Conservation (phyloP, 2,797 vertebrate species). For the Sebastes variabilis region DNA sequence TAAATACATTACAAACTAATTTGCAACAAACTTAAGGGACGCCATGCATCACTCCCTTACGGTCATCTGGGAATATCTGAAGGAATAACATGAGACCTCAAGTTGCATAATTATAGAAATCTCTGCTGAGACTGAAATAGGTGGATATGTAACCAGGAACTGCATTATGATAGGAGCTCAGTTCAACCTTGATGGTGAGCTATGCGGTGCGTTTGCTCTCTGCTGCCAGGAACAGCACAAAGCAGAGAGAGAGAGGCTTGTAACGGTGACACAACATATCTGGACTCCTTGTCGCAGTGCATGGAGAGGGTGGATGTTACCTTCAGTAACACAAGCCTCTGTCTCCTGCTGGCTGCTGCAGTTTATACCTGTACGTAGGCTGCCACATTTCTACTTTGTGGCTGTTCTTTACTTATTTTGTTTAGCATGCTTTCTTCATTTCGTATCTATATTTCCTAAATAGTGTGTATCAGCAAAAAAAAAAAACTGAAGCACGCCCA, state of each 20-base stretch:
- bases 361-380: neutral
- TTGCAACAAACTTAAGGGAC: neutral
- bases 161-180: neutral
- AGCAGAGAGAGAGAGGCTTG: slow-evolving; percentile 1
- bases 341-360: slow-evolving; percentile 18
- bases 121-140: neutral
- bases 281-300: slow-evolving; percentile 49
- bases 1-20: neutral
- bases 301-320: slow-evolving; percentile 21
- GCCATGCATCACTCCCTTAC: neutral
- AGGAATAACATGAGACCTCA: neutral
- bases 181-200: slow-evolving; percentile 10
- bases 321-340: slow-evolving; percentile 38
- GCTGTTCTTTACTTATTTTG: neutral
- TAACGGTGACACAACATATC: slow-evolving; percentile 28
- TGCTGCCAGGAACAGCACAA: slow-evolving; percentile 1
- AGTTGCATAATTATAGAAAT: neutral
- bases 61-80: neutral
- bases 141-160: neutral
- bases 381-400: neutral
- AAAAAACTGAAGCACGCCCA: neutral
- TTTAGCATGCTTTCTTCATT: neutral
- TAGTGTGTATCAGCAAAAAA: neutral
- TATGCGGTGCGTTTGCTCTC: slow-evolving; percentile 8
- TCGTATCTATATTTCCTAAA: neutral